A percentile compares a stretch with the other conserved stretches of the same genome.
These are phyloP conservation scores for Pygmarrhopalites habei DNA, from an alignment of 1,140 invertebrate genomes.

Conservation along the genomic window DNA sequence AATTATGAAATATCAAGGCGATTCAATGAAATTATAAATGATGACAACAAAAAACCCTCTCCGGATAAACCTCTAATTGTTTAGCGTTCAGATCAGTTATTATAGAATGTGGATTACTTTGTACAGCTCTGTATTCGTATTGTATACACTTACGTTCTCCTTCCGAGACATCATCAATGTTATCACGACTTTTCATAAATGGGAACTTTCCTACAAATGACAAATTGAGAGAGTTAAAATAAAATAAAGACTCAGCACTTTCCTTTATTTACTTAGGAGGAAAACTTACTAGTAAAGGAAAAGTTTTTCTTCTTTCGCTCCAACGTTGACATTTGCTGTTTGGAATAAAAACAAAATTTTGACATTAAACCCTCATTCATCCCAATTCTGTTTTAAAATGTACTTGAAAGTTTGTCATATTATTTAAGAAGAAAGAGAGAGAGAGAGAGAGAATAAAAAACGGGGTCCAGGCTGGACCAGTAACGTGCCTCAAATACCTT, in stretches of 20 bases:
- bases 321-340: slow-evolving; percentile 73
- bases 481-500: slow-evolving; percentile 26
- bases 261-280: too few relatives aligned
- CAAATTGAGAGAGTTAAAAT: too few relatives aligned
- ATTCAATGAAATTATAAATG: too few relatives aligned
- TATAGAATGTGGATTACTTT: neutral
- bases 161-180: slow-evolving; percentile 94
- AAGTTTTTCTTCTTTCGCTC: slow-evolving; percentile 97
- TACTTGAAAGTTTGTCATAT: slow-evolving; percentile 44
- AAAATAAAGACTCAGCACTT: too few relatives aligned
- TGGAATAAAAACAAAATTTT: slow-evolving; percentile 13
- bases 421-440: too few relatives aligned
- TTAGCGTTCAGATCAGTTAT: too few relatives aligned
- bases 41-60: too few relatives aligned
- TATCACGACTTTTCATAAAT: slow-evolving; percentile 97
- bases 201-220: slow-evolving; percentile 93
- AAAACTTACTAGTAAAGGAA: too few relatives aligned
- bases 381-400: neutral
- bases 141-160: slow-evolving; percentile 85
- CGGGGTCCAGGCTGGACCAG: neutral
- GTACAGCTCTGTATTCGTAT: neutral
- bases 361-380: neutral
- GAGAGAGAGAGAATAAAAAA: slow-evolving; percentile 17
- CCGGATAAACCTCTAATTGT: too few relatives aligned
- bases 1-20: too few relatives aligned